These are phyloP conservation scores for Falco peregrinus DNA, from an alignment of 2,797 vertebrate species.

Conservation along the genomic window DNA sequence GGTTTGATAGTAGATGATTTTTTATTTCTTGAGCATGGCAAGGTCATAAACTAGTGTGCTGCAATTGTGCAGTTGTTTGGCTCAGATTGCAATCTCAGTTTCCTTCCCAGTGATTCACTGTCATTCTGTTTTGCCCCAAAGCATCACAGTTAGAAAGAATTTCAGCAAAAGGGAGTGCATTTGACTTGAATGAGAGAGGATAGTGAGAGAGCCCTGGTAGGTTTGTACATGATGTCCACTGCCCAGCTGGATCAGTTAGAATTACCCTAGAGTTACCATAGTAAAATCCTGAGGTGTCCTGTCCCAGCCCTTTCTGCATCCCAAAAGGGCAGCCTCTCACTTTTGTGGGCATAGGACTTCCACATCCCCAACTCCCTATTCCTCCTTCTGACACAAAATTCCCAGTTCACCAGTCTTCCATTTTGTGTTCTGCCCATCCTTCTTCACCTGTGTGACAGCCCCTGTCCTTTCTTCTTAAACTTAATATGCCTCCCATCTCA, in stretches of 20 bases:
- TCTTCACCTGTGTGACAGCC: neutral
- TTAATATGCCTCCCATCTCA: neutral
- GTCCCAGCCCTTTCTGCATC: neutral
- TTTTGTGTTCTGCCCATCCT: rapidly evolving
- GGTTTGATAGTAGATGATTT: neutral
- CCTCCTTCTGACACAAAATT: neutral
- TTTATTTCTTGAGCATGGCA: neutral
- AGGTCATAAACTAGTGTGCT: neutral
- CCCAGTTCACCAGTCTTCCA: neutral
- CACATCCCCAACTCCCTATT: neutral
- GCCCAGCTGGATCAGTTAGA: neutral
- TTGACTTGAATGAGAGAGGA: neutral
- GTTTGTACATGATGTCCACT: neutral
- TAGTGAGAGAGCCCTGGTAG: neutral
- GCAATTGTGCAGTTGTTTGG: neutral
- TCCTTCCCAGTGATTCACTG: neutral
- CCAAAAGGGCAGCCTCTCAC: neutral
- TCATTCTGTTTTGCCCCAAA: neutral
- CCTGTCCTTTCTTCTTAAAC: neutral
- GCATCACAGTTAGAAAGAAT: neutral
- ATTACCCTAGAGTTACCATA: neutral
- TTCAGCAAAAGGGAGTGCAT: neutral
- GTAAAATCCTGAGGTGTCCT: no score
- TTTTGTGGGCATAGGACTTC: neutral
- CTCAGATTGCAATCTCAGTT: neutral